Conservation (phyloP, 2,113 vertebrate species). For the Physeter macrocephalus region DNA sequence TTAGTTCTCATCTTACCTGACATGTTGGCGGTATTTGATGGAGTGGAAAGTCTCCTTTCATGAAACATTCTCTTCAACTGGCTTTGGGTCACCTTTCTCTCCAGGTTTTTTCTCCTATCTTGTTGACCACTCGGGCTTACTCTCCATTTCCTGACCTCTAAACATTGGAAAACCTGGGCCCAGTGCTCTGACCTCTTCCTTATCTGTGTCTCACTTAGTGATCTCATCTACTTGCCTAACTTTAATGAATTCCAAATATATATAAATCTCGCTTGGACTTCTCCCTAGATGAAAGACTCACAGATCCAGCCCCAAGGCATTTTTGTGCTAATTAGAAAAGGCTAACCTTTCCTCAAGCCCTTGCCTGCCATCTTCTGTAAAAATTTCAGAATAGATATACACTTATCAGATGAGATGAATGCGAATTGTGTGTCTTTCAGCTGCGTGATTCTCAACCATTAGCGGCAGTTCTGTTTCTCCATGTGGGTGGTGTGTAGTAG, state of each 20-base stretch:
- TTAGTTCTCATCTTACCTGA: background rate
- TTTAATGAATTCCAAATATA: background rate
- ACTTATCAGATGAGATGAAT: background rate
- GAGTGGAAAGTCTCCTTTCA: background rate
- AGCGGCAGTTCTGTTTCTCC: background rate
- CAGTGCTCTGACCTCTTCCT: background rate
- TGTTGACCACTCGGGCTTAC: background rate
- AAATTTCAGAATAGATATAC: background rate
- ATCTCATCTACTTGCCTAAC: background rate
- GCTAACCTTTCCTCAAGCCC: background rate
- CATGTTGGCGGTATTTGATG: background rate
- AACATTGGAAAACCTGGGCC: background rate
- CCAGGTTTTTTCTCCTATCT: background rate
- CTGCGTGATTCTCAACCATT: background rate
- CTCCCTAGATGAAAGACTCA: background rate
- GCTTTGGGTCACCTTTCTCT: background rate
- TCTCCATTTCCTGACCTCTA: background rate
- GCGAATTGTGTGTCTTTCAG: background rate
- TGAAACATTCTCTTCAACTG: background rate
- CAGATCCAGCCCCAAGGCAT: background rate
- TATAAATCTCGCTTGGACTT: background rate
- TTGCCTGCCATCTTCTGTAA: constrained; percentile 59
- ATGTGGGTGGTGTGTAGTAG: rapidly evolving
- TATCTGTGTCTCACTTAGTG: background rate
- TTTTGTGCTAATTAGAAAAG: constrained; percentile 29